Evolutionary conservation across 2,888 invertebrate genomes (phyloP), one percentile per base, ranked within the genome.

Genomic region (Epinotia demarniana): DNA sequence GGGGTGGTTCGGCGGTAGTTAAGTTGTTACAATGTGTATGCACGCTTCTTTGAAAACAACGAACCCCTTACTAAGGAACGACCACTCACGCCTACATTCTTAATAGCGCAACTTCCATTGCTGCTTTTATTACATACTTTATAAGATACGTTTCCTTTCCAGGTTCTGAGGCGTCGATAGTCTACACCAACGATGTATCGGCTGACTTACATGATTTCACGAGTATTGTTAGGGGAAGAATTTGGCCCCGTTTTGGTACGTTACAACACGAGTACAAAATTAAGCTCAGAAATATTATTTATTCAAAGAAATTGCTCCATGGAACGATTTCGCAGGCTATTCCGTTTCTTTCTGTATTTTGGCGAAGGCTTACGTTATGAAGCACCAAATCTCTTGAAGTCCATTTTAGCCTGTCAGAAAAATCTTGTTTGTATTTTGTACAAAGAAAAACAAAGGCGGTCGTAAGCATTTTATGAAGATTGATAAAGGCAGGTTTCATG

Each of bases 261-360:
- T 62, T 75, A 75, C 61, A 55, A 72, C 72, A 70, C 69, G 77
- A 64, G 67, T 75, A 62, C 68, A 67, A 75, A 75, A 77, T 77
- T 77, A 77, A 72, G 64, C 75, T 75, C 72, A 55, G 69, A 63
- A 75, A 66, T 75, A 75, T 77, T 77, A 72, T 75, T 77, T 77
- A 77, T 75, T 77, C 64, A 75, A 69, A 33, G 75, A 63, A 64
- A 72, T 72, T 67, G 72, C 46, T 55, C 23, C 53, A 67, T 75
- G 55, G 27, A 72, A 57, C 61, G 64, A 67, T 62, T 70, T 39
- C 49, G 49, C 60, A 13, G n/a, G 66, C 19, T 55, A 67, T 62
- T 72, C 12, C 11, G 53, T 71, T 66, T 71, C 63, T 75, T 64
- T 63, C 27, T 69, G 55, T 67, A 19, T 68, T 49, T 70, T 23